Evolutionary conservation across 2,113 vertebrate species (phyloP), one percentile per base, ranked within the genome.

Genomic region (Entelurus aequoreus): DNA sequence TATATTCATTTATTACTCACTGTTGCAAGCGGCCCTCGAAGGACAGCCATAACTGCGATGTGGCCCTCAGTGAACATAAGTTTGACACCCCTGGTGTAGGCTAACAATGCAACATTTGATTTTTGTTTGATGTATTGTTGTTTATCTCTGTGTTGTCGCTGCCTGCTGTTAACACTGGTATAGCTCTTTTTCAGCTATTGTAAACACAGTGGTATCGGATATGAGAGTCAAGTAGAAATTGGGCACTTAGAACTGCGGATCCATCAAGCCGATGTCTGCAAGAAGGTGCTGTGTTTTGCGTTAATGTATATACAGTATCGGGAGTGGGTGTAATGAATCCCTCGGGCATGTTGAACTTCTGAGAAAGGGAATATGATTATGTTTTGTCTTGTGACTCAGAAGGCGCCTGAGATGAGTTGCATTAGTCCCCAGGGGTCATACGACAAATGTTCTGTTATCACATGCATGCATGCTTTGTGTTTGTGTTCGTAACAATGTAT

Each of bases 271-370:
- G 69, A 54, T 61, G 61, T 52, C 56, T 58, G 72, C 36, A 58
- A 9, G 66, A 65, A 64, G 38, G 65, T 48, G 55, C 62, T 72
- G 76, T 76, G 55, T 67, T 69, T 62, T 75, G 66, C 69, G 69
- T 75, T 67, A 69, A 69, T 59, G 44, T 60, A 70, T 73, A 62
- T 71, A 62, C 53, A 59, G 28, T 28, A 28, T 28, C 28, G 54
- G 36, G 58, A 75, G 75, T 77, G 75, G 90, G 88, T 87, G 86
- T 75, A 83, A 81, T 82, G 74, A 74, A 79, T 82, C 63, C 77
- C 84, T 63, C 79, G 65, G 77, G 79, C 85, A 67, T 81, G n/a
- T 71, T 74, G 75, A 69, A 78, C 72, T 75, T 79, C 82, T 40
- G 62, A 77, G 68, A 78, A 87, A 83, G 71, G 77, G 75, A 90